Conservation (phyloP, 2,888 invertebrate genomes). For the Syritta pipiens region DNA sequence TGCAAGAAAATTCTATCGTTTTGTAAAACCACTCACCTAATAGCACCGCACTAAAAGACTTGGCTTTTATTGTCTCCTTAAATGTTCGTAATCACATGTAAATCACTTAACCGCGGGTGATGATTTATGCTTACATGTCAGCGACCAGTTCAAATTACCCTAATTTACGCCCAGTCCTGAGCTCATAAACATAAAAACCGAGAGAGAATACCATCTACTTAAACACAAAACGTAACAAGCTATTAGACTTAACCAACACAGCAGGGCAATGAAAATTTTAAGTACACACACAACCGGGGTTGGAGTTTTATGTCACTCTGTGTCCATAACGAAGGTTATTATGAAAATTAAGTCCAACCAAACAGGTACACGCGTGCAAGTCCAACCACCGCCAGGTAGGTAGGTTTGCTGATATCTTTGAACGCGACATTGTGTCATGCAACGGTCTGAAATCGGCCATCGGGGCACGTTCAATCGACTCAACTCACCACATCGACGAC, state of each 20-base stretch:
- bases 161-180: conserved; percentile 52
- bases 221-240: conserved; percentile 6
- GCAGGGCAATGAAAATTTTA: conserved; percentile 23
- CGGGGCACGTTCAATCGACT: conserved; percentile 45
- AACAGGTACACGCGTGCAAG: conserved; percentile 52
- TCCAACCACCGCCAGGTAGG: no score
- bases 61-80: conserved; percentile 12
- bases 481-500: conserved; percentile 1
- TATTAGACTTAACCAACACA: conserved; percentile 5
- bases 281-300: conserved; percentile 30
- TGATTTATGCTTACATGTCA: conserved; percentile 32
- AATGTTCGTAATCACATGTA: conserved; percentile 26
- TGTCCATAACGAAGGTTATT: conserved; percentile 59
- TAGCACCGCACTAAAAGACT: conserved; percentile 8
- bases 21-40: no score
- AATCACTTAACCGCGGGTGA: conserved; percentile 21
- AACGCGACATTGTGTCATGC: conserved; percentile 66
- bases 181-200: conserved; percentile 38
- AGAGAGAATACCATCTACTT: not conserved
- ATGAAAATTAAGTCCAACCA: conserved; percentile 56
- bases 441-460: conserved; percentile 53
- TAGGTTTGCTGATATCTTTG: conserved; percentile 45
- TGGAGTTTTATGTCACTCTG: conserved; percentile 22
- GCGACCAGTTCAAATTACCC: conserved; percentile 26
- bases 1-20: no score